Conservation (phyloP, 2,797 vertebrate species). For the Myotis pilosus region DNA sequence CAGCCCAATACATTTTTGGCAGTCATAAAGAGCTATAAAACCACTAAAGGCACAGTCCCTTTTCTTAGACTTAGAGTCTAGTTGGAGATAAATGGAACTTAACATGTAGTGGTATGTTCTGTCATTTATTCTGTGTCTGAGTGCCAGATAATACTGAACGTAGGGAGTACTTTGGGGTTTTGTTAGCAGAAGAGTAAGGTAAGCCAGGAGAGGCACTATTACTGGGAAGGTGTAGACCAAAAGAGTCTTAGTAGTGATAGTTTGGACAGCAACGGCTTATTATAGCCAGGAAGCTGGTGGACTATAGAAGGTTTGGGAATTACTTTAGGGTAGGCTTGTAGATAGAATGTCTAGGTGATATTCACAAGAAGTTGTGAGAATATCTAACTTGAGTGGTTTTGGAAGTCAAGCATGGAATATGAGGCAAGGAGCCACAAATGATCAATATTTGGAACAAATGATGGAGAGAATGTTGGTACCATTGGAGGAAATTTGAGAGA, state of each 20-base stretch:
- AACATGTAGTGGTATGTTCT: not conserved
- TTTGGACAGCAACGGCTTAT: not conserved
- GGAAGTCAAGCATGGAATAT: not conserved
- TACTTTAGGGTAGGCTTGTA: not conserved
- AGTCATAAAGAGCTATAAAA: not conserved
- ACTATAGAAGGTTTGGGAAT: not conserved
- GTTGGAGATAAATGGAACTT: not conserved
- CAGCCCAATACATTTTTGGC: not conserved
- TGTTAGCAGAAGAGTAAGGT: not conserved
- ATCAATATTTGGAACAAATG: not conserved
- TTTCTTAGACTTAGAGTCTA: constrained; percentile 17
- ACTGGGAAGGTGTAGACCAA: not conserved
- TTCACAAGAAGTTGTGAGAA: not conserved
- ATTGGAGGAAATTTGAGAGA: not conserved
- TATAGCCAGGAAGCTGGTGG: not conserved
- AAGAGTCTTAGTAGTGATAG: not conserved
- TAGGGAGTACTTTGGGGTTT: not conserved
- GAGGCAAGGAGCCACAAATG: not conserved
- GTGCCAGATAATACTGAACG: not conserved
- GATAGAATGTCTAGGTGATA: not conserved
- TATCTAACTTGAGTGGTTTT: not conserved
- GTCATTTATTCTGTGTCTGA: not conserved
- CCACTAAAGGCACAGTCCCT: not conserved
- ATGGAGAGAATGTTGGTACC: not conserved
- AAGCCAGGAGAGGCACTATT: not conserved